Conservation (phyloP, 2,888 invertebrate genomes). For the Polyommatus iphigenia region DNA sequence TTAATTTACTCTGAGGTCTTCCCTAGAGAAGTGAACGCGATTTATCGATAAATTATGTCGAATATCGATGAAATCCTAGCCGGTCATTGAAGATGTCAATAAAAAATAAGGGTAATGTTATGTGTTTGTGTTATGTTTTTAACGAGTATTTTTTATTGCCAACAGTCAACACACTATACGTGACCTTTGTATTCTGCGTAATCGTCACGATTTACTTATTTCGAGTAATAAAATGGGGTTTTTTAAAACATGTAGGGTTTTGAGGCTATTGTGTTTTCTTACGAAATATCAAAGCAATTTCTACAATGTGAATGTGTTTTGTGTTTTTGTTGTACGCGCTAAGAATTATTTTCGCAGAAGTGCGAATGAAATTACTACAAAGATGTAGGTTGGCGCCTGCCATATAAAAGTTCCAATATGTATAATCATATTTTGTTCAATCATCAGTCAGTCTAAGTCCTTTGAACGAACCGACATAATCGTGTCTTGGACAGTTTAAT, state of each 20-base stretch:
- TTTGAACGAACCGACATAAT: background rate
- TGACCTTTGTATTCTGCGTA: constrained; percentile 5
- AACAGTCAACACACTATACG: background rate
- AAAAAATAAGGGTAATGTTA: background rate
- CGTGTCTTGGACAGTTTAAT: background rate
- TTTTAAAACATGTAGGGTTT: background rate
- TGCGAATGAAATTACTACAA: background rate
- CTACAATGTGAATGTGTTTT: background rate
- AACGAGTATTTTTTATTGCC: background rate
- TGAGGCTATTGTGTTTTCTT: constrained; percentile 8
- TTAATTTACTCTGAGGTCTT: background rate
- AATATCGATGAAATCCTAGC: background rate
- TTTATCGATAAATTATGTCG: background rate
- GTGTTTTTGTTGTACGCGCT: background rate
- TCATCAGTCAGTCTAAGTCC: background rate
- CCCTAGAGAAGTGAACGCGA: background rate
- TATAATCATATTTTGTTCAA: background rate
- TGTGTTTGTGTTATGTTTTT: background rate
- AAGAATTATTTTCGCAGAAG: constrained; percentile 3
- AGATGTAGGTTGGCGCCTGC: background rate
- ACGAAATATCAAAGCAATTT: background rate
- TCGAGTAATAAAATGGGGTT: background rate
- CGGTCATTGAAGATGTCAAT: background rate
- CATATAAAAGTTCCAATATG: background rate
- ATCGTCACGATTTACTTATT: constrained; percentile 12